These are phyloP conservation scores for Eilema depressum DNA, from an alignment of 2,888 invertebrate species.

Conservation along the genomic window DNA sequence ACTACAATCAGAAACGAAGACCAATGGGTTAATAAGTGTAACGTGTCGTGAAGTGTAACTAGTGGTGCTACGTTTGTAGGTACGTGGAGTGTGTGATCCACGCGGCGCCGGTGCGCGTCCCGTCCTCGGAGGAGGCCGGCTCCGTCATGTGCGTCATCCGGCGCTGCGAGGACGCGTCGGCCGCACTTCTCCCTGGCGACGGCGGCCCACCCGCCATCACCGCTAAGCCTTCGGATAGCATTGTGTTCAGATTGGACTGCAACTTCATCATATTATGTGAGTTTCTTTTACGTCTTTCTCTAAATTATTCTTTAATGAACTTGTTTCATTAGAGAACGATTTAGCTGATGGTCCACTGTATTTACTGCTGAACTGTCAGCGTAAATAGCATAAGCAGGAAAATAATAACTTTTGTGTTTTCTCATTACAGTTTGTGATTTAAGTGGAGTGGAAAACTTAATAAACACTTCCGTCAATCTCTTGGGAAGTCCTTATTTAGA, in stretches of 20 bases:
- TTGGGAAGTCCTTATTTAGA: slow-evolving; percentile 93
- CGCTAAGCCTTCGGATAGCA: slow-evolving; percentile 94
- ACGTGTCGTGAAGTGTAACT: background rate
- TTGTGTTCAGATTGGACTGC: slow-evolving; percentile 96
- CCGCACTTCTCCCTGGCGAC: slow-evolving; percentile 81
- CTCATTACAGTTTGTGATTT: slow-evolving; percentile 89
- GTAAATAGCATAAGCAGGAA: background rate
- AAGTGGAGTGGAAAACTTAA: slow-evolving; percentile 88
- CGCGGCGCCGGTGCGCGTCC: slow-evolving; percentile 89
- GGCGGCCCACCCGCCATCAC: slow-evolving; percentile 85
- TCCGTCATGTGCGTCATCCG: slow-evolving; percentile 88
- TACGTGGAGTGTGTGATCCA: slow-evolving; percentile 89
- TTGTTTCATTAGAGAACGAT: background rate
- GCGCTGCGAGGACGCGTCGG: slow-evolving; percentile 88
- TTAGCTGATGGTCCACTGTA: background rate
- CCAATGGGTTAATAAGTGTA: background rate
- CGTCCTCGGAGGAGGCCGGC: slow-evolving; percentile 86
- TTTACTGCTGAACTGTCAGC: background rate
- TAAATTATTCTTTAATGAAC: background rate
- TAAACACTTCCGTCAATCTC: slow-evolving; percentile 73
- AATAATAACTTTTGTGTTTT: slow-evolving; percentile 25
- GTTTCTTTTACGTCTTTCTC: slow-evolving; percentile 44
- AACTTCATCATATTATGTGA: slow-evolving; percentile 93
- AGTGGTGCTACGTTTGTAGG: slow-evolving; percentile 83
- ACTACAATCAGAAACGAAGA: background rate